Conservation (phyloP, 2,888 invertebrate species). For the Apamea anceps region DNA sequence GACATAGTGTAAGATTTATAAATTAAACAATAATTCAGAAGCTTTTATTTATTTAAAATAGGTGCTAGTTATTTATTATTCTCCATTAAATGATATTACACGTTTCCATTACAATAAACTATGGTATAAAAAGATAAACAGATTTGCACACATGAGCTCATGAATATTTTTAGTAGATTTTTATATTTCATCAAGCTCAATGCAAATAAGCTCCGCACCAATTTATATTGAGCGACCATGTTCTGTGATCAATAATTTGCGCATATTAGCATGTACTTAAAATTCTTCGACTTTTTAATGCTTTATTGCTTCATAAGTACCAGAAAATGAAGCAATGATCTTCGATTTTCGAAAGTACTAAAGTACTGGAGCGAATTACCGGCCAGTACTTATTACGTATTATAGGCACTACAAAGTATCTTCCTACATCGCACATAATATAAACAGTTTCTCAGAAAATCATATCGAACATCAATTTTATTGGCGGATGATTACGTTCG, state of each 20-base stretch:
- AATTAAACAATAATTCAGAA: conserved; percentile 55
- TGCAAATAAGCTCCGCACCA: conserved; percentile 32
- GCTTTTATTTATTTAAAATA: conserved; percentile 55
- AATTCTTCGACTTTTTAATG: conserved; percentile 58
- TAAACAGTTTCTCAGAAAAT: conserved; percentile 76
- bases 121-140: conserved; percentile 48
- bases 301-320: conserved; percentile 56
- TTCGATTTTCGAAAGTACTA: conserved; percentile 62
- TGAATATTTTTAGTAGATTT: conserved; percentile 30
- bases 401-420: conserved; percentile 59
- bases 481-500: conserved; percentile 74
- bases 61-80: conserved; percentile 52
- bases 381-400: conserved; percentile 56
- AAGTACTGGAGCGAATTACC: conserved; percentile 54
- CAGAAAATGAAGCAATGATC: conserved; percentile 57
- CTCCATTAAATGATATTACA: conserved; percentile 34
- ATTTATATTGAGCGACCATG: conserved; percentile 11
- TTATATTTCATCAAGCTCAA: conserved; percentile 37
- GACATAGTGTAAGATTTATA: conserved; percentile 63
- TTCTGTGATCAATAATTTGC: conserved; percentile 38
- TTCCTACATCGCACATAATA: conserved; percentile 68
- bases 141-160: conserved; percentile 33
- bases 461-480: conserved; percentile 77
- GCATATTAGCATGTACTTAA: conserved; percentile 57
- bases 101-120: conserved; percentile 54